Evolutionary conservation across 2,113 vertebrate species (phyloP).

Genomic region (cattle (Bos taurus)): DNA sequence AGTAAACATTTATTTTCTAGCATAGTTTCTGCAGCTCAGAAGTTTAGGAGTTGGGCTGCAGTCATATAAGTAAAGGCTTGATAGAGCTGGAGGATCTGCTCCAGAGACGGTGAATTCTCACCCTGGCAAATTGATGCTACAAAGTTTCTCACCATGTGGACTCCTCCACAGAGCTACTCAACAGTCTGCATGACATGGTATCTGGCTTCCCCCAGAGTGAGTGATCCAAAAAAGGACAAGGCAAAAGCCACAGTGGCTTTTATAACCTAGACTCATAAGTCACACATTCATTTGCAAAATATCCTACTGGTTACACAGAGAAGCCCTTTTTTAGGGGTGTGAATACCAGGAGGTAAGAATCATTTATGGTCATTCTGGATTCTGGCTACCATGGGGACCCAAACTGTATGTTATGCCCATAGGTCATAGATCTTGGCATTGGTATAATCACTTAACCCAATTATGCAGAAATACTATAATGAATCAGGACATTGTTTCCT

Average conservation of each 20-base stretch:
- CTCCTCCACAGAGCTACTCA: not conserved
- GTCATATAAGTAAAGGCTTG: not conserved
- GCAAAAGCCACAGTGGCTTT: not conserved
- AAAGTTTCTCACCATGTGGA: not conserved
- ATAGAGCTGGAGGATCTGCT: not conserved
- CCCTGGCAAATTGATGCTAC: not conserved
- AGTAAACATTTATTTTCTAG: not conserved
- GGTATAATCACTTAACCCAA: not conserved
- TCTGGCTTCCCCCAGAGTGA: not conserved
- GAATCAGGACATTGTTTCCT: not conserved
- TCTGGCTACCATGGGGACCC: not conserved
- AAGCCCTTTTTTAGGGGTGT: not conserved
- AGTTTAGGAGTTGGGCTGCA: not conserved
- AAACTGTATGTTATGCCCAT: not conserved
- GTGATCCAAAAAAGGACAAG: not conserved
- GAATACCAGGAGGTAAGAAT: not conserved
- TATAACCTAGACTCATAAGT: not conserved
- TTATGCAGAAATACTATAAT: not conserved
- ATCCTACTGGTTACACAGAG: not conserved
- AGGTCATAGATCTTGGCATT: not conserved
- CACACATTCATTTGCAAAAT: not conserved
- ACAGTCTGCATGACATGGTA: not conserved
- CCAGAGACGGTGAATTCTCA: rapidly evolving
- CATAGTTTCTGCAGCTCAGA: not conserved
- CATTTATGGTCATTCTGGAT: not conserved